Base-by-base conservation (phyloP, 2,888 invertebrate genomes). In the Latrodectus elegans region DNA sequence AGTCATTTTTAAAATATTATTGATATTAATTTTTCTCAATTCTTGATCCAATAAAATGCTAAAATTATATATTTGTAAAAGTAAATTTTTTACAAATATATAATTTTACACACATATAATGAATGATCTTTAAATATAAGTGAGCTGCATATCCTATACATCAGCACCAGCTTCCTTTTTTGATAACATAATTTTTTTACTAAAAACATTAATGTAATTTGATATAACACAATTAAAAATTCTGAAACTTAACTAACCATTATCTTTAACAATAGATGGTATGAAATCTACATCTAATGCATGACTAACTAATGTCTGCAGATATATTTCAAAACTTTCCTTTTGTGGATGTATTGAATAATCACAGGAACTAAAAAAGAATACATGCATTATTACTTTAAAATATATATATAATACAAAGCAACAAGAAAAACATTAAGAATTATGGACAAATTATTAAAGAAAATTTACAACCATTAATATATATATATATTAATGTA, bases 261-360 rank as follows among this genome's bases (percentile, higher is more conserved):
- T 95, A 91, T 97, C 97, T 92, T 96, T 95, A 91, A 96, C 96
- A 91, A 97, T 97, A 93, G 97, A 97, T 76, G 95, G 95, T 38
- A 97, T 94, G 92, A 97, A 97, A 93, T 96, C 97, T 9, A 96
- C 95, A 92, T 97, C 97, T 90, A 97, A 93, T 8, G 96, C 96
- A 92, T 97, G 97, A 2, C 97, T 97, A 91, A 97, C 96, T 91
- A 97, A 94, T 6, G 97, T 97, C 92, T 97, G 97, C 92, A 97
- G 95, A 91, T 96, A 97, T 70, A 97, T 96, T 93, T 97, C 97
- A 92, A 97, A 97, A 92, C 96, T 96, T 91, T 97, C 96, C 91
- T 96, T 95, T 93, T 96, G 96, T 91, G 94, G 94, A 91, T 89
- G 89, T 38, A 84, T 26, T 52, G 82, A 76, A 77, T 74, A 85